phyloP scores from a whole-genome alignment of 2,888 invertebrate genomes.

The Cheilosia scutellata region DNA sequence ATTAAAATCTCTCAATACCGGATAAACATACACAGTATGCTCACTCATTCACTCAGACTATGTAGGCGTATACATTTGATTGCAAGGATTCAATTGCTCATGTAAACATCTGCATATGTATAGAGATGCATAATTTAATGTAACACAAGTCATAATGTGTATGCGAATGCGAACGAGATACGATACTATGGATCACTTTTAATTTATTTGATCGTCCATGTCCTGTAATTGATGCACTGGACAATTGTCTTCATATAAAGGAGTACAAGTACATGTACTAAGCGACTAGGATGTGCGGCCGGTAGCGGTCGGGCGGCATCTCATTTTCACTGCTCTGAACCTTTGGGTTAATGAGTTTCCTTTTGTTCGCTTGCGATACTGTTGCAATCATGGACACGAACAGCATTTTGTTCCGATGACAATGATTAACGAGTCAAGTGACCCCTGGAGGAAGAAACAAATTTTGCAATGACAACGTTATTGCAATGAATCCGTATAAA shows the following conservation, averaged over 20 bases:
- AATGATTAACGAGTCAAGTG: conserved; percentile 69
- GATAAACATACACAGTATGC: conserved; percentile 56
- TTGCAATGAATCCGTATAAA: conserved; percentile 72
- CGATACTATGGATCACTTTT: conserved; percentile 67
- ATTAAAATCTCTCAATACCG: conserved; percentile 73
- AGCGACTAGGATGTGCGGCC: not conserved
- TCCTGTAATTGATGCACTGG: conserved; percentile 69
- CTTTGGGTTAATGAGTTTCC: conserved; percentile 70
- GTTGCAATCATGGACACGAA: conserved; percentile 34
- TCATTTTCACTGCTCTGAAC: conserved; percentile 44
- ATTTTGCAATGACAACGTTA: conserved; percentile 32
- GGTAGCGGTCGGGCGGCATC: conserved; percentile 31
- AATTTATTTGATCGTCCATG: conserved; percentile 71
- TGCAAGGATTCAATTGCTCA: conserved; percentile 39
- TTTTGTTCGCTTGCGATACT: conserved; percentile 47
- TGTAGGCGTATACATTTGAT: not conserved
- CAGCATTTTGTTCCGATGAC: conserved; percentile 52
- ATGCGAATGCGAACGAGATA: conserved; percentile 62
- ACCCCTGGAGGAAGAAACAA: conserved; percentile 43
- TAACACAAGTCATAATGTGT: conserved; percentile 58
- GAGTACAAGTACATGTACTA: not conserved
- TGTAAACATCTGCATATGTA: conserved; percentile 14
- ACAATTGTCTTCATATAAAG: conserved; percentile 41
- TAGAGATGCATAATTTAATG: conserved; percentile 11
- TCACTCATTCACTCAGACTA: conserved; percentile 11